A percentile compares a stretch with the other conserved stretches of the same genome.
Evolutionary conservation across 2,113 vertebrate genomes (phyloP).

Genomic region (Dicaeum eximium): DNA sequence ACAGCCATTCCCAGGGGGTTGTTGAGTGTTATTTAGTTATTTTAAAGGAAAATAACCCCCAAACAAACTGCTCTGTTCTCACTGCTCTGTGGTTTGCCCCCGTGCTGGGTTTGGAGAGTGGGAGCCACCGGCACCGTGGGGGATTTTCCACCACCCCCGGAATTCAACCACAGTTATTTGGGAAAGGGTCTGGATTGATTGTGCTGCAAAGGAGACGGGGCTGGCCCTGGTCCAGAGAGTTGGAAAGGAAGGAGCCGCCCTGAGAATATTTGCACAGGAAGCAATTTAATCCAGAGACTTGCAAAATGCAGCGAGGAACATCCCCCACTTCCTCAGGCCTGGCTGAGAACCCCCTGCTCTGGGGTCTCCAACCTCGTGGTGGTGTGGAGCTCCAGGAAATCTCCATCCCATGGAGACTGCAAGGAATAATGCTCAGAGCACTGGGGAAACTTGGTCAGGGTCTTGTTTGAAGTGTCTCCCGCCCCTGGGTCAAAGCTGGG

Average conservation of each 20-base stretch:
- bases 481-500: not conserved
- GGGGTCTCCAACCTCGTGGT: fast-evolving
- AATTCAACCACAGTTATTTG: not conserved
- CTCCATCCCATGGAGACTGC: not conserved
- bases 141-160: not conserved
- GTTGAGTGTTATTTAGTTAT: not conserved
- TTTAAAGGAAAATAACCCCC: not conserved
- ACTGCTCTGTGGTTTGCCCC: not conserved
- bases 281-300: slow-evolving; percentile 5
- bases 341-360: not conserved
- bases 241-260: slow-evolving; percentile 43
- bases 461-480: not conserved
- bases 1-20: not conserved
- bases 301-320: not conserved
- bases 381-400: not conserved
- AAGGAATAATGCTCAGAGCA: not conserved
- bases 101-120: not conserved
- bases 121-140: not conserved
- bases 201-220: not conserved
- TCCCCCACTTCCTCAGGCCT: not conserved
- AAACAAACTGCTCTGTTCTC: not conserved
- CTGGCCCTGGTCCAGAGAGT: not conserved
- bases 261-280: slow-evolving; percentile 54
- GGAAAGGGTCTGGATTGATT: not conserved
- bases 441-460: fast-evolving